Conservation (phyloP, 1,140 invertebrate genomes). For the Paracyclopina nana region DNA sequence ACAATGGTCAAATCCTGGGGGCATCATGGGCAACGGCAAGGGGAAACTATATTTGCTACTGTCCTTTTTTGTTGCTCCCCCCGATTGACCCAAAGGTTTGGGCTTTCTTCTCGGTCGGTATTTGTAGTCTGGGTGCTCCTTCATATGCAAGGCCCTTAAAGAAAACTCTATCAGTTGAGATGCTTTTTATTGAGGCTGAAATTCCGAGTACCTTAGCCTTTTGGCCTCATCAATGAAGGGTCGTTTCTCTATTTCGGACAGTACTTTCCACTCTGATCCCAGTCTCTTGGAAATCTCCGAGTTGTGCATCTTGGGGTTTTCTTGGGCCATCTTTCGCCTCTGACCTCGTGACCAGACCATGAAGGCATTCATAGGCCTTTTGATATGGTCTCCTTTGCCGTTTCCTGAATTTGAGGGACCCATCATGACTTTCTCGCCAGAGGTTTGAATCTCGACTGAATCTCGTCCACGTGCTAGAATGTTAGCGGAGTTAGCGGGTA, state of each 20-base stretch:
- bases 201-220: slow-evolving; percentile 25
- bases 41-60: not conserved
- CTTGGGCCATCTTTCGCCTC: slow-evolving; percentile 93
- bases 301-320: slow-evolving; percentile 79
- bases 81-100: slow-evolving; percentile 20
- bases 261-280: slow-evolving; percentile 38
- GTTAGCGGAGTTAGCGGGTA: no score
- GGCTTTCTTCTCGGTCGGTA: slow-evolving; percentile 43
- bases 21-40: not conserved
- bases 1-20: not conserved
- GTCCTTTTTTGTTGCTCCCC: no score
- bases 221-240: slow-evolving; percentile 45
- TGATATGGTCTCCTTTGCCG: slow-evolving; percentile 29
- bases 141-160: slow-evolving; percentile 88
- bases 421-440: no score
- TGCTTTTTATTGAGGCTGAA: not conserved
- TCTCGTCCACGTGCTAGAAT: no score
- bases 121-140: slow-evolving; percentile 98
- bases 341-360: slow-evolving; percentile 68
- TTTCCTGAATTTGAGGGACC: not conserved
- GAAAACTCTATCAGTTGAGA: not conserved
- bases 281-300: slow-evolving; percentile 38
- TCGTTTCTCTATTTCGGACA: slow-evolving; percentile 36
- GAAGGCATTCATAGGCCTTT: slow-evolving; percentile 46
- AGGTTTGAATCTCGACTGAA: no score